Percentiles rank a stretch among this genome's conserved stretches.
These are phyloP conservation scores for Nephrotoma appendiculata DNA, from an alignment of 2,888 invertebrate species.

Conservation along the genomic window DNA sequence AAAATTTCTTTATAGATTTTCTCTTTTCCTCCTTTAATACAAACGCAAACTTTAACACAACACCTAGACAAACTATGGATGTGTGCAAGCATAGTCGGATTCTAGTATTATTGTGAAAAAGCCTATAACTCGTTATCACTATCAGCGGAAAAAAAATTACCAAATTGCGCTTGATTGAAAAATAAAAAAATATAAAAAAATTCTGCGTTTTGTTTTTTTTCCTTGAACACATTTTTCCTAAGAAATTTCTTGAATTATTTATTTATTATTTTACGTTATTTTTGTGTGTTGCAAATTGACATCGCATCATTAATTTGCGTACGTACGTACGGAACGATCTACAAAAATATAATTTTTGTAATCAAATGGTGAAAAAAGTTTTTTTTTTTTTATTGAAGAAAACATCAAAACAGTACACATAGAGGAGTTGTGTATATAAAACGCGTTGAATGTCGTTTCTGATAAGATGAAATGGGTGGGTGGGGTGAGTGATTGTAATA, in stretches of 20 bases:
- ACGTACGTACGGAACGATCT: neutral
- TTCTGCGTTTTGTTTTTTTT: neutral
- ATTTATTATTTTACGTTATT: neutral
- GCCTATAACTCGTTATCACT: neutral
- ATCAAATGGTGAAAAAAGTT: neutral
- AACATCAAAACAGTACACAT: neutral
- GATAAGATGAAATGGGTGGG: neutral
- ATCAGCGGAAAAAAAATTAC: neutral
- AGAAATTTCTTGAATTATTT: neutral
- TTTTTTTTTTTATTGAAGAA: neutral
- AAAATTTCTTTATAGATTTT: neutral
- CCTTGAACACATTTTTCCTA: neutral
- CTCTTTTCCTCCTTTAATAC: neutral
- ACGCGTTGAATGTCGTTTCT: neutral
- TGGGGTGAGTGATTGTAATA: neutral
- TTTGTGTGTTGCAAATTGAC: neutral
- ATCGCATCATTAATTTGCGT: neutral
- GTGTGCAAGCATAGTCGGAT: neutral
- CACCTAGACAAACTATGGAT: neutral
- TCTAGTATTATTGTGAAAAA: neutral
- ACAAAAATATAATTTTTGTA: neutral
- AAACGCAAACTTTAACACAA: neutral
- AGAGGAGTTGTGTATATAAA: neutral
- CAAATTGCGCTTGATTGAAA: neutral
- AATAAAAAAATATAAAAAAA: neutral